Percentiles rank a stretch among this genome's conserved stretches.
Evolutionary conservation across 2,888 invertebrate species (phyloP).

Genomic region (Tridacna crocea): DNA sequence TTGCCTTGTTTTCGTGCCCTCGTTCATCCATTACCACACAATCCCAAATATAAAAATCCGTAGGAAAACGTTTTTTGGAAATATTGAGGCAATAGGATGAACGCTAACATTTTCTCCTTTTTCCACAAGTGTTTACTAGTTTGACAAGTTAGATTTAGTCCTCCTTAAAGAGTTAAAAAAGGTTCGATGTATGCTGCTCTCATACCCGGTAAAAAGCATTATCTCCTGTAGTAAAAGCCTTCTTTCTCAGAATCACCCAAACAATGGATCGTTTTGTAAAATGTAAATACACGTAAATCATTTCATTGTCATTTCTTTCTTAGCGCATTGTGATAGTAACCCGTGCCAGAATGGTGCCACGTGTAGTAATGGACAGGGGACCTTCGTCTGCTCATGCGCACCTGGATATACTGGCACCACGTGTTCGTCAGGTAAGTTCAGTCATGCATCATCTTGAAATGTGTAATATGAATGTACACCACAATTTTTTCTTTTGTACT

Average conservation of each 20-base stretch:
- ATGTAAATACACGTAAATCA: background rate
- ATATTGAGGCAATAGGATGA: too few species aligned
- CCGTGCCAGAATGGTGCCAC: constrained; percentile 23
- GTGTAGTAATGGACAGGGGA: constrained; percentile 20
- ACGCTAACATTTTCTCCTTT: too few species aligned
- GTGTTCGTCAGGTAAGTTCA: constrained; percentile 11
- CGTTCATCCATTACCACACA: too few species aligned
- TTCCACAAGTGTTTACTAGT: too few species aligned
- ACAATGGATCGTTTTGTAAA: background rate
- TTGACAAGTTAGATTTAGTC: too few species aligned
- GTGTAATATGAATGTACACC: background rate
- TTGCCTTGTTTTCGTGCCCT: too few species aligned
- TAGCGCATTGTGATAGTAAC: constrained; percentile 23
- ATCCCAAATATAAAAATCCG: too few species aligned
- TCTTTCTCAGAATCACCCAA: background rate
- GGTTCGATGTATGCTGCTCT: too few species aligned
- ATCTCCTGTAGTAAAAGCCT: background rate
- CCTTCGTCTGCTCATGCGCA: constrained; percentile 25
- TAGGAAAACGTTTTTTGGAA: too few species aligned
- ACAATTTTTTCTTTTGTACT: background rate
- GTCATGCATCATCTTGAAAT: background rate
- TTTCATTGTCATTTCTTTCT: background rate
- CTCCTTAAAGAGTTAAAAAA: too few species aligned
- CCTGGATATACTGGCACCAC: constrained; percentile 21
- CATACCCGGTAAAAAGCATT: too few species aligned